phyloP scores from a whole-genome alignment of 2,797 vertebrate genomes.

The Meda fulgida region DNA sequence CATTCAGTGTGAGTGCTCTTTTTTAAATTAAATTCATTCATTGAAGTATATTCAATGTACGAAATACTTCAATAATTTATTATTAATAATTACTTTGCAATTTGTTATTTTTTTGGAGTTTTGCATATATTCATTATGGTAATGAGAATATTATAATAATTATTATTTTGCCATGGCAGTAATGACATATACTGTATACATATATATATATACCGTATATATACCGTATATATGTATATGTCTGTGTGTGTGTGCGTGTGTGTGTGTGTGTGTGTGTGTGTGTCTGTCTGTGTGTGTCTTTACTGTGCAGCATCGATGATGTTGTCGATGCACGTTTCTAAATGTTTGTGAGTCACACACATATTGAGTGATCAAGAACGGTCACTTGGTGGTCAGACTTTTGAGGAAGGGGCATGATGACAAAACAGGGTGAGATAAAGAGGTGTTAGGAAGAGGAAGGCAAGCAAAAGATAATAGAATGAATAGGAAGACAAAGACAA shows the following conservation, averaged over 20 bases:
- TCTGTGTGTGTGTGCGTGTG: too few relatives aligned
- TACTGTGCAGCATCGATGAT: background rate
- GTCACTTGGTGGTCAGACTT: too few relatives aligned
- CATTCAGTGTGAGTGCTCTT: background rate
- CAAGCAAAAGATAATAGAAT: background rate
- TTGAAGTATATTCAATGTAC: background rate
- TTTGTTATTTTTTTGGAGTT: background rate
- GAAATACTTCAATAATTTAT: background rate
- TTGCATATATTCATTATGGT: background rate
- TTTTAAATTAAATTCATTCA: background rate
- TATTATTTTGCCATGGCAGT: background rate
- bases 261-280: too few relatives aligned
- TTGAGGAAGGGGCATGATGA: background rate
- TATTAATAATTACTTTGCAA: background rate
- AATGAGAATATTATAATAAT: background rate
- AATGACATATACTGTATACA: background rate
- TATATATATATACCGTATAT: too few relatives aligned
- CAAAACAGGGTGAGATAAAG: constrained; percentile 16
- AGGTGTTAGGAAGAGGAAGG: background rate
- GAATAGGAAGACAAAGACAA: background rate
- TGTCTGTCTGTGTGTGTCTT: background rate
- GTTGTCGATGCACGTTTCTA: background rate
- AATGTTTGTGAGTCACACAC: background rate
- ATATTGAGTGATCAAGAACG: too few relatives aligned
- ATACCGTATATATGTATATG: too few relatives aligned